These are phyloP conservation scores for Tragelaphus buxtoni DNA, from an alignment of 2,113 vertebrate genomes.

Conservation along the genomic window DNA sequence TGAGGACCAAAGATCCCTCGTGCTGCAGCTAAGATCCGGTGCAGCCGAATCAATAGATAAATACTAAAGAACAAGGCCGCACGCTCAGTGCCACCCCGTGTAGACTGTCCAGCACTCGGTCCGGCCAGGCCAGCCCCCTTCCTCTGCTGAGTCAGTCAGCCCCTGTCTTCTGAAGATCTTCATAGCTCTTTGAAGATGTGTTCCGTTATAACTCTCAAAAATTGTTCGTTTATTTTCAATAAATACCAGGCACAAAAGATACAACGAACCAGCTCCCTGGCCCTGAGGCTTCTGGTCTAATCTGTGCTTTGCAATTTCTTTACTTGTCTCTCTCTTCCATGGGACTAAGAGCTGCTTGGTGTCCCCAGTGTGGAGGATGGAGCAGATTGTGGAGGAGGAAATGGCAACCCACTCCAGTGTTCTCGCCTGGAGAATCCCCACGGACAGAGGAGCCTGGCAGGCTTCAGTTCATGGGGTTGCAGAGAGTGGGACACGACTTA, in stretches of 20 bases:
- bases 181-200: neutral
- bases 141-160: neutral
- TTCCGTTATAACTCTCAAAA: neutral
- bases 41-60: no score
- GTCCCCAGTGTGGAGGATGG: no score
- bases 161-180: neutral
- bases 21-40: no score
- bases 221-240: neutral
- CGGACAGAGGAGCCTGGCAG: neutral
- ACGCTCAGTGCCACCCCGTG: neutral
- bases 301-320: neutral
- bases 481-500: neutral
- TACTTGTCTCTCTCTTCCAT: neutral
- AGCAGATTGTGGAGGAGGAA: neutral
- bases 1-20: no score
- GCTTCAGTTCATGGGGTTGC: neutral
- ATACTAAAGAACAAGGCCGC: no score
- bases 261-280: no score
- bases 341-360: neutral
- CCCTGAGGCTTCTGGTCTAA: neutral
- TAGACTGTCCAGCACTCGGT: rapidly evolving
- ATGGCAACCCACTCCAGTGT: neutral
- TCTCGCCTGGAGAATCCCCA: neutral
- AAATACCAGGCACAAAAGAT: neutral
- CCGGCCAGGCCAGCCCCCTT: no score